A percentile compares a stretch with the other conserved stretches of the same genome.
Conservation (phyloP, 30 jellyfish, hydroid and myxozoan genomes). For the Sanderia malayensis region DNA sequence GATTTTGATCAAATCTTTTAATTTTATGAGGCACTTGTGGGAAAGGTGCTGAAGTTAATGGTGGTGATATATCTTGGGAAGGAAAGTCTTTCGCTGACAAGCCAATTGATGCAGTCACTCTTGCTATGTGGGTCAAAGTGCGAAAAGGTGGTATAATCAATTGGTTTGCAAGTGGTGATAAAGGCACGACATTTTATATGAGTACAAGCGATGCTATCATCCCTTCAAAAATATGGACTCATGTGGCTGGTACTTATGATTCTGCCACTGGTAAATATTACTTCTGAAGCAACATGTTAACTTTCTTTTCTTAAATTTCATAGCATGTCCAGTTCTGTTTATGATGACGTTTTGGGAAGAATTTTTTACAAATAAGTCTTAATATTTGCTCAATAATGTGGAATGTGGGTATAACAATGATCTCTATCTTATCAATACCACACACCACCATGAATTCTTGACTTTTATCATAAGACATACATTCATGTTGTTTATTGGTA, state of each 20-base stretch:
- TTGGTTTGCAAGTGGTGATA: conserved; percentile 88
- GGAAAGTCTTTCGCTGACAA: conserved; percentile 65
- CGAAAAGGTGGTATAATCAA: conserved; percentile 80
- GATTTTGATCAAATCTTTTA: no score
- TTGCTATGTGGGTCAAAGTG: conserved; percentile 94
- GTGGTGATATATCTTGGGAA: conserved; percentile 87
- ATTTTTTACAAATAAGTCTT: no score
- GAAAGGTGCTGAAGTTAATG: conserved; percentile 79
- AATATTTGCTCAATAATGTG: no score
- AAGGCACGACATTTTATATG: conserved; percentile 72
- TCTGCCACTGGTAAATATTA: conserved; percentile 79
- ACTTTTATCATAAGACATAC: no score
- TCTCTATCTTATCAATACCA: no score
- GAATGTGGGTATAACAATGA: no score
- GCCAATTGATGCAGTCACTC: conserved; percentile 84
- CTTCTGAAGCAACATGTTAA: no score
- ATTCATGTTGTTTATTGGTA: no score
- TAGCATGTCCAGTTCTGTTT: no score
- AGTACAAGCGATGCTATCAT: conserved; percentile 75
- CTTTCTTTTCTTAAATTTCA: no score
- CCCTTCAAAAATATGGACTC: conserved; percentile 97
- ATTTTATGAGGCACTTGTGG: conserved; percentile 88
- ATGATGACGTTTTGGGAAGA: no score
- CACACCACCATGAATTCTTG: no score
- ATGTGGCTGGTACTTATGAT: conserved; percentile 89